Evolutionary conservation across 1,140 invertebrate species (phyloP).

Genomic region (Chionoecetes opilio): DNA sequence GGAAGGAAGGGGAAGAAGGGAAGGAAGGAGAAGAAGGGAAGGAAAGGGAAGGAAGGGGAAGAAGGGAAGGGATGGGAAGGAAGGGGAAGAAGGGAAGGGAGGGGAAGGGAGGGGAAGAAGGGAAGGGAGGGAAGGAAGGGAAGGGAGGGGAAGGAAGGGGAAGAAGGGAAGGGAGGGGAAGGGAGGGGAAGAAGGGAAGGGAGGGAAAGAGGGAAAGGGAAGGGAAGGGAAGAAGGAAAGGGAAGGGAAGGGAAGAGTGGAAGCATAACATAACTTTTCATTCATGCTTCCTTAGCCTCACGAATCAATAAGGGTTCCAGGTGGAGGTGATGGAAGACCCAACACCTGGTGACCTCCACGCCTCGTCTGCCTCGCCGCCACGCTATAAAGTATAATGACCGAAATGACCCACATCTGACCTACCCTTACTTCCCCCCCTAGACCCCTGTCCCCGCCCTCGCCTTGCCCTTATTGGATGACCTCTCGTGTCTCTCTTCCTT

Average conservation of each 20-base stretch:
- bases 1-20: no score
- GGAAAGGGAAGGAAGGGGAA: no score
- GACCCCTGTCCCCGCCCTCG: background rate
- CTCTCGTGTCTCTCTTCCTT: background rate
- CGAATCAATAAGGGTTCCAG: background rate
- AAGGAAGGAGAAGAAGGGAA: background rate
- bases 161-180: no score
- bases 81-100: background rate
- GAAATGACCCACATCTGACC: background rate
- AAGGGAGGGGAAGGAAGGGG: no score
- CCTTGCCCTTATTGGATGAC: background rate
- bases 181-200: no score
- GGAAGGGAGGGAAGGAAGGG: background rate
- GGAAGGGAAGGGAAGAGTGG: background rate
- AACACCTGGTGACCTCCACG: background rate
- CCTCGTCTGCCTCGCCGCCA: background rate
- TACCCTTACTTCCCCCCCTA: background rate
- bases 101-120: background rate
- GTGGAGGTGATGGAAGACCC: background rate
- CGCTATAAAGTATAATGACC: background rate
- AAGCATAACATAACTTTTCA: background rate
- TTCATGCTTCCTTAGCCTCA: background rate
- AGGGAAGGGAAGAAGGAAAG: background rate
- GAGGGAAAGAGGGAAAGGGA: background rate
- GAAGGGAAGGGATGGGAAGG: no score